Evolutionary conservation across 1,140 invertebrate species (phyloP).

Genomic region (Linepithema humile): DNA sequence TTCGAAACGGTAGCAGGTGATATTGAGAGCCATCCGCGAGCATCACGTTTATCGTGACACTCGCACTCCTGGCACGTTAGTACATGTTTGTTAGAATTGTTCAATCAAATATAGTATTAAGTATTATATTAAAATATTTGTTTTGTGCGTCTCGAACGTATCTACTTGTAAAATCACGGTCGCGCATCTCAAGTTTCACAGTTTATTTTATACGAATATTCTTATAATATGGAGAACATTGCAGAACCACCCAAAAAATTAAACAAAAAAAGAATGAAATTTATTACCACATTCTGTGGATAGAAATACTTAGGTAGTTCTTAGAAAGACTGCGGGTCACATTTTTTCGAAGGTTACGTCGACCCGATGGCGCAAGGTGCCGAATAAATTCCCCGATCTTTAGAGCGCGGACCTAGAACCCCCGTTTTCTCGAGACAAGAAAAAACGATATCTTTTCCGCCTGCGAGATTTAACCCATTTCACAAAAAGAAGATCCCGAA

Average conservation of each 20-base stretch:
- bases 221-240: not conserved
- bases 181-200: no score
- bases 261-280: not conserved
- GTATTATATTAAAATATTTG: not conserved
- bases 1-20: conserved; percentile 46
- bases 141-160: not conserved
- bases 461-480: conserved; percentile 26
- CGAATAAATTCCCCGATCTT: conserved; percentile 18
- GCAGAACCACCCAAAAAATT: not conserved
- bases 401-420: not conserved
- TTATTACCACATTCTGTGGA: not conserved
- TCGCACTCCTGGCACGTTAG: not conserved
- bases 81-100: not conserved
- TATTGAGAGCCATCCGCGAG: conserved; percentile 40
- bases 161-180: not conserved
- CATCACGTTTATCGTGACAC: not conserved
- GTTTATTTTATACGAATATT: not conserved
- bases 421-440: conserved; percentile 23
- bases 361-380: not conserved
- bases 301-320: conserved; percentile 7
- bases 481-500: conserved; percentile 35
- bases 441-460: conserved; percentile 54
- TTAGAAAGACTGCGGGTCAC: not conserved
- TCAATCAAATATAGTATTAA: not conserved
- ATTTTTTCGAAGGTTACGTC: not conserved